Percentiles rank a stretch among this genome's conserved stretches.
Conservation (phyloP, 1,140 invertebrate species). For the Limonius californicus region DNA sequence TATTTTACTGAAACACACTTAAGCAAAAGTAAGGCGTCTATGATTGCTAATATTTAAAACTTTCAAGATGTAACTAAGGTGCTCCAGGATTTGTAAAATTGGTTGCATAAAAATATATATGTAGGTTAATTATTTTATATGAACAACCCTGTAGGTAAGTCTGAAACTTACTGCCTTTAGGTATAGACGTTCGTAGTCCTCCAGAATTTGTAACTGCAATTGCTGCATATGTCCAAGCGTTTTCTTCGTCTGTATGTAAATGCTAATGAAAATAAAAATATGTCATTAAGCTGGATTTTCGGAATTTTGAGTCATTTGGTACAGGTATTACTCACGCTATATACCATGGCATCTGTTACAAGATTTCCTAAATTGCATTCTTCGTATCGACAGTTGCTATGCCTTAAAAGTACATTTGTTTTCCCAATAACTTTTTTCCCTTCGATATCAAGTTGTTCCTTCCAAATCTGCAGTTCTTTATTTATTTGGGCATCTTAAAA, state of each 20-base stretch:
- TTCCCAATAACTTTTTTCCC: constrained; percentile 56
- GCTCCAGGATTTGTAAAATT: too few species aligned
- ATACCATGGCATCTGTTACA: constrained; percentile 66
- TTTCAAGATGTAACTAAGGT: too few species aligned
- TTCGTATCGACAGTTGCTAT: constrained; percentile 60
- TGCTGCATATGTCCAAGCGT: constrained; percentile 64
- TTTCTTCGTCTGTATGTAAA: constrained; percentile 34
- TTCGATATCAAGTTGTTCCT: constrained; percentile 52
- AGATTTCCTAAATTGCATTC: constrained; percentile 85
- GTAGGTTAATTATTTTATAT: too few species aligned
- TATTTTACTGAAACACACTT: too few species aligned
- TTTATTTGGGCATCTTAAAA: constrained; percentile 45
- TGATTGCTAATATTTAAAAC: too few species aligned
- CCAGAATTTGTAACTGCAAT: constrained; percentile 69
- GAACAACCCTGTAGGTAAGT: too few species aligned
- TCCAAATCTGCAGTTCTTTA: constrained; percentile 45
- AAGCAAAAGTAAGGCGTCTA: too few species aligned
- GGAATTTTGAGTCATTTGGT: neutral
- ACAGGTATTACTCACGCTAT: constrained; percentile 42
- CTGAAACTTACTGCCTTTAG: constrained; percentile 46
- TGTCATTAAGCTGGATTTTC: too few species aligned
- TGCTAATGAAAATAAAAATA: constrained; percentile 35
- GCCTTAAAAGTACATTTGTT: constrained; percentile 59
- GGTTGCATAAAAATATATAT: too few species aligned
- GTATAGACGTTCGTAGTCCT: constrained; percentile 61